Conservation (phyloP, 2,888 invertebrate genomes). For the Drosophila vallismaia region DNA sequence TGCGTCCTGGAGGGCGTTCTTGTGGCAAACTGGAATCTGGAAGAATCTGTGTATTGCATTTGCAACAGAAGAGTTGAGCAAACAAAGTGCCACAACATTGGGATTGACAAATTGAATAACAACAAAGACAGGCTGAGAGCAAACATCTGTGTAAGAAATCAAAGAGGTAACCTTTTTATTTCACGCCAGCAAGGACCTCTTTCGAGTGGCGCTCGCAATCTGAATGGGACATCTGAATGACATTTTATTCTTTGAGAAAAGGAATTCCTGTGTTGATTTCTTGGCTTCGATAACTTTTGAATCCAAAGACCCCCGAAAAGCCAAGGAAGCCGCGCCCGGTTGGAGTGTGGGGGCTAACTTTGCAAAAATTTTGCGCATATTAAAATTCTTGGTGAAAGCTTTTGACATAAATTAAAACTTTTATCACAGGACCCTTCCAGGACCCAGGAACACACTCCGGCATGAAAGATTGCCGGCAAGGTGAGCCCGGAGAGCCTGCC, state of each 20-base stretch:
- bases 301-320: constrained; percentile 6
- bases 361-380: constrained; percentile 80
- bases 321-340: constrained; percentile 29
- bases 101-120: constrained; percentile 5
- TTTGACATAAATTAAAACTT: constrained; percentile 84
- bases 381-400: constrained; percentile 83
- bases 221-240: not conserved
- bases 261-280: not conserved
- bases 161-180: constrained; percentile 1
- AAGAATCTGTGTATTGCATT: constrained; percentile 28
- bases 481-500: not conserved
- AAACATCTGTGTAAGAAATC: not conserved
- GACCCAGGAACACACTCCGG: no score
- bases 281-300: constrained; percentile 3
- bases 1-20: constrained; percentile 1
- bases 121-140: constrained; percentile 4
- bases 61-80: constrained; percentile 14
- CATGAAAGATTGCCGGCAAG: constrained; percentile 6
- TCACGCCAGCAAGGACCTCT: not conserved
- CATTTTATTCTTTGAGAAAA: not conserved
- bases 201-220: no score
- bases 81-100: constrained; percentile 9
- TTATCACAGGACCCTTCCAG: constrained; percentile 46
- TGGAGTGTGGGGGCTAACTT: constrained; percentile 63
- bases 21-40: constrained; percentile 11